Percentiles rank a stretch among this genome's conserved stretches.
phyloP scores from a whole-genome alignment of 1,140 invertebrate genomes.

The Heliconius himera region DNA sequence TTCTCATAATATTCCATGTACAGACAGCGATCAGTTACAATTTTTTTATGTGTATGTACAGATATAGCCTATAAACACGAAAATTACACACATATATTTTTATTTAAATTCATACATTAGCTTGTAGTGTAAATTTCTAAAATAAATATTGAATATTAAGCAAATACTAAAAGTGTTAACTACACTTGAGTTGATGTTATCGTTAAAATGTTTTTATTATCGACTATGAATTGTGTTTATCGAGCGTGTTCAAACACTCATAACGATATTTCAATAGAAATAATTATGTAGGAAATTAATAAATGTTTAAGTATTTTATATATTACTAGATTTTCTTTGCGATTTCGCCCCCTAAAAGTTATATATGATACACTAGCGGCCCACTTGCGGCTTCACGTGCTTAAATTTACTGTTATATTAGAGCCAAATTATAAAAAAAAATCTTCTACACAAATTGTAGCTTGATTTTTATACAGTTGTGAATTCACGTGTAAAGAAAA shows the following conservation, averaged over 20 bases:
- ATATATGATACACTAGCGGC: no score
- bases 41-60: no score
- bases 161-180: constrained; percentile 16
- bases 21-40: no score
- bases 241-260: not conserved
- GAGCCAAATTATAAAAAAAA: no score
- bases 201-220: not conserved
- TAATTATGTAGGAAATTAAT: not conserved
- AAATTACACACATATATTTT: not conserved
- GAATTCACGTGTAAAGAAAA: no score
- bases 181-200: not conserved
- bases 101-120: not conserved
- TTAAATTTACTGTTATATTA: no score
- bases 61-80: not conserved
- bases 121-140: not conserved
- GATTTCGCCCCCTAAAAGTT: no score
- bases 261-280: not conserved
- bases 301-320: not conserved
- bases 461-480: no score
- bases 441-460: no score
- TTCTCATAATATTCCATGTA: no score
- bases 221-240: not conserved
- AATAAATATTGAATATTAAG: constrained; percentile 11
- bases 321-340: no score
- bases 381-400: no score